Evolutionary conservation across 2,888 invertebrate species (phyloP).

Genomic region (Crocallis elinguaria): DNA sequence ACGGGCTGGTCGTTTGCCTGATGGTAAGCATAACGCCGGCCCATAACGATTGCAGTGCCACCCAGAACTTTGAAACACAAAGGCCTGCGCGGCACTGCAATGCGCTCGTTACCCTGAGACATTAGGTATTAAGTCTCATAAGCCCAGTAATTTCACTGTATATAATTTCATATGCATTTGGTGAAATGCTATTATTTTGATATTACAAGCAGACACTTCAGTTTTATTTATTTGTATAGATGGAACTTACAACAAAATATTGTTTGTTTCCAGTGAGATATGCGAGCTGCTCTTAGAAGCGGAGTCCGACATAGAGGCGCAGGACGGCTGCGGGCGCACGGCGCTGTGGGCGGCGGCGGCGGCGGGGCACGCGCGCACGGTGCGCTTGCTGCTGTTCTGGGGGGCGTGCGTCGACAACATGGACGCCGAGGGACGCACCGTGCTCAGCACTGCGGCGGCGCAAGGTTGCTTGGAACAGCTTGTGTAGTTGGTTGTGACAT

Average conservation of each 20-base stretch:
- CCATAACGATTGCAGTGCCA: too few relatives aligned
- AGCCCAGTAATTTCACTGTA: too few relatives aligned
- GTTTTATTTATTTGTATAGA: too few relatives aligned
- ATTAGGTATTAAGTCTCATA: too few relatives aligned
- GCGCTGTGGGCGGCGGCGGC: conserved; percentile 97
- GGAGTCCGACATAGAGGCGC: conserved; percentile 96
- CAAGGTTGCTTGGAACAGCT: conserved; percentile 82
- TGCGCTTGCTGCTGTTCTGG: conserved; percentile 95
- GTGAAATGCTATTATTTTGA: too few relatives aligned
- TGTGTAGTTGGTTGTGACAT: background rate
- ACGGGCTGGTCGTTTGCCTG: too few relatives aligned
- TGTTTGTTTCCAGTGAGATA: conserved; percentile 86
- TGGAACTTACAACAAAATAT: background rate
- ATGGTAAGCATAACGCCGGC: too few relatives aligned
- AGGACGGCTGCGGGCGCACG: conserved; percentile 92
- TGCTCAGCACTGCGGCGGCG: conserved; percentile 92
- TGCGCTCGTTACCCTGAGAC: too few relatives aligned
- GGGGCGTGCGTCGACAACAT: conserved; percentile 97
- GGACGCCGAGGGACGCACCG: conserved; percentile 97
- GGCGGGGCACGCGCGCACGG: conserved; percentile 95
- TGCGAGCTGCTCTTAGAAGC: conserved; percentile 96
- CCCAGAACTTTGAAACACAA: too few relatives aligned
- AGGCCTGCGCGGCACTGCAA: too few relatives aligned
- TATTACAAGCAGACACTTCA: too few relatives aligned
- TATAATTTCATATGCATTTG: too few relatives aligned